Base-by-base conservation (phyloP, 1,140 invertebrate genomes). In the Apis laboriosa region DNA sequence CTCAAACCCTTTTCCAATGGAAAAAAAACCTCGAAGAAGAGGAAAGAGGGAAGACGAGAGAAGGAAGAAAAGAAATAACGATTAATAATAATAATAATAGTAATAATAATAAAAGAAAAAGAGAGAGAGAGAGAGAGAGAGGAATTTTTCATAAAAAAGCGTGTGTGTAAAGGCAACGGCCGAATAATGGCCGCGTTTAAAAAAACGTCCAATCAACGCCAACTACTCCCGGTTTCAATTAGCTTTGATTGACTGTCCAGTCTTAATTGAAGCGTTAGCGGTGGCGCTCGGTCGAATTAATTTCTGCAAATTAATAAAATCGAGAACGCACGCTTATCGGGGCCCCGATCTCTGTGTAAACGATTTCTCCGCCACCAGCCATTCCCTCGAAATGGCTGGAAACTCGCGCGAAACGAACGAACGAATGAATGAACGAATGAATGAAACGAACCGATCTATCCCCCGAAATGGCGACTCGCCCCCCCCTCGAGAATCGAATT, bases 291-390 rank as follows among this genome's bases (percentile, higher is more conserved):
- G 34, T 15, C 34, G 34, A 87, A 87, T 87, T 87, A 87, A 87
- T 86, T 75, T 84, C 78, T 71, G 60, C 87, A 87, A 43, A 87
- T 87, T 84, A 87, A 88, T 87, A 84, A 84, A 84, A 88, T 82
- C 83, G 86, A 24, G 64, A 87, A 85, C 77, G 34, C 61, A 60
- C 75, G 80, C 77, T 86, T 86, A 87, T 83, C 85, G 80, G 58
- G 28, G 15, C 17, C 19, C 17, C 77, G 84, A 86, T 86, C 74
- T 82, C 75, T 66, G 55, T 85, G 84, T 71, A 78, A 86, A 82
- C 78, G 85, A 70, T 64, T 55, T 53, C 12, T 53, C 53, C 49
- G 76, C 61, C 56, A 13, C 61, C 56, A 13, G 12, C 11, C 53
- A 15, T 13, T 55, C 15, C 13, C 2, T 17, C 55, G 3, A 17